phyloP scores from a whole-genome alignment of 2,797 vertebrate genomes.

The Heterohyrax brucei region DNA sequence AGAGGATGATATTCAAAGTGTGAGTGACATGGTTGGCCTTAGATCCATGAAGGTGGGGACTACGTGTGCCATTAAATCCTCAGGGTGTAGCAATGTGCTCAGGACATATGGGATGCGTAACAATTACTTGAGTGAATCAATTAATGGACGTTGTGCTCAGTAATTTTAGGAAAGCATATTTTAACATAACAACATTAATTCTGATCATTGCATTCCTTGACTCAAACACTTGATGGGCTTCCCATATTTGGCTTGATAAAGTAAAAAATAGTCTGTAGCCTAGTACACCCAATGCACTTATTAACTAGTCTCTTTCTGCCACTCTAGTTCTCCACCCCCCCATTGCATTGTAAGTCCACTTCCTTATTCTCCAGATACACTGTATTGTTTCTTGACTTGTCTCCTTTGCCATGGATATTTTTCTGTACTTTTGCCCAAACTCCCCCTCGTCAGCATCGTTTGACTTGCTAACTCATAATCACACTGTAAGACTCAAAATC shows the following conservation, averaged over 20 bases:
- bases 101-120: not conserved
- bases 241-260: not conserved
- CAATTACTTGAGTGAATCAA: not conserved
- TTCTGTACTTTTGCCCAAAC: not conserved
- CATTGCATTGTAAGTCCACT: not conserved
- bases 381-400: not conserved
- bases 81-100: not conserved
- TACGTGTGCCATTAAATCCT: fast-evolving
- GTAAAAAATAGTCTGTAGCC: not conserved
- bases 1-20: not conserved
- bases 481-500: not conserved
- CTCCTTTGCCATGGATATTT: not conserved
- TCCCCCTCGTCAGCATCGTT: not conserved
- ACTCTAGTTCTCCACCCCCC: not conserved
- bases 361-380: not conserved
- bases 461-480: not conserved
- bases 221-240: not conserved
- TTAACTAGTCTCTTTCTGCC: not conserved
- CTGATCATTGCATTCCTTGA: not conserved
- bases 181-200: constrained; percentile 34
- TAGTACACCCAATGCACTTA: not conserved
- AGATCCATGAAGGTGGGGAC: not conserved
- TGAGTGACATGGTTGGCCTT: not conserved
- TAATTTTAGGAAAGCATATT: not conserved
- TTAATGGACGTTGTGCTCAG: not conserved